Percentiles rank a stretch among this genome's conserved stretches.
Conservation (phyloP, 2,797 vertebrate species). For the Pagetopsis macropterus region DNA sequence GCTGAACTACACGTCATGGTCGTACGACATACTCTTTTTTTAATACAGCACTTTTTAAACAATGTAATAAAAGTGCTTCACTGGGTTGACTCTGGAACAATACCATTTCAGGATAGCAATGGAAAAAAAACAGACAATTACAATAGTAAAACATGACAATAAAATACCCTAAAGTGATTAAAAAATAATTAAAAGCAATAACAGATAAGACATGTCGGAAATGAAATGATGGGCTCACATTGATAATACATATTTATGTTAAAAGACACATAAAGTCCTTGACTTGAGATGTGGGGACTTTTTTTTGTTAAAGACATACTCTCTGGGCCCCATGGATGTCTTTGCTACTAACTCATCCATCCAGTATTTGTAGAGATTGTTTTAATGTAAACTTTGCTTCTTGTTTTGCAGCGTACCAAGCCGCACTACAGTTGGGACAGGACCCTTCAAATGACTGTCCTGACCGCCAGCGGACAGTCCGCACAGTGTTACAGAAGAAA, state of each 20-base stretch:
- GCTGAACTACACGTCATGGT: not conserved
- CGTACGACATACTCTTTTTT: not conserved
- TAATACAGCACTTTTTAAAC: not conserved
- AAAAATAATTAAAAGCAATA: not conserved
- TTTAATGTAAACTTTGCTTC: not conserved
- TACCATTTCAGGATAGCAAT: not conserved
- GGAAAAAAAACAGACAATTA: not conserved
- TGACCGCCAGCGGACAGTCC: slow-evolving; percentile 88
- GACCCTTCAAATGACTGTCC: slow-evolving; percentile 92
- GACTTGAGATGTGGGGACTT: not conserved
- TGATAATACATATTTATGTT: too few relatives aligned
- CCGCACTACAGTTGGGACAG: slow-evolving; percentile 87
- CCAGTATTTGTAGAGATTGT: not conserved
- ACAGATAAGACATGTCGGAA: not conserved
- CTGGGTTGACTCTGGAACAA: not conserved
- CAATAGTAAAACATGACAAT: not conserved
- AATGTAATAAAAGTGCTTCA: not conserved
- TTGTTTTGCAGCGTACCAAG: slow-evolving; percentile 88
- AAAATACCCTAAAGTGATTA: not conserved
- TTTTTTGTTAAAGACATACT: too few relatives aligned
- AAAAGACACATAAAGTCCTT: not conserved
- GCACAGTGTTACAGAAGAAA: slow-evolving; percentile 89
- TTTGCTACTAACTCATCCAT: not conserved
- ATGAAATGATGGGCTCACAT: not conserved
- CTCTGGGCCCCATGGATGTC: not conserved